phyloP scores from a whole-genome alignment of 1,140 invertebrate genomes.

The Achatina immaculata region DNA sequence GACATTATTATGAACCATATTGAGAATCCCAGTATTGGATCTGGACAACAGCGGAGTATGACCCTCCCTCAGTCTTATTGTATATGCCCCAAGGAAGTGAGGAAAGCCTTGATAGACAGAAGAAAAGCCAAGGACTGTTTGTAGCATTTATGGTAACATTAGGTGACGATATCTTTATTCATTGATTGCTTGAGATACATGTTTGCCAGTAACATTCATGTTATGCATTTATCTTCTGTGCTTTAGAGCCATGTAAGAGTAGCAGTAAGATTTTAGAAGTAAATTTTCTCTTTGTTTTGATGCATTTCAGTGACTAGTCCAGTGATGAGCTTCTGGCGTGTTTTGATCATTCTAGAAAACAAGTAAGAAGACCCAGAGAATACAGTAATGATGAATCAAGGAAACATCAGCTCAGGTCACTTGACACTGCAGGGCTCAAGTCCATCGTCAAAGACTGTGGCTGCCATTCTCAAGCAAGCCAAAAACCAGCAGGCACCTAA shows the following conservation, averaged over 20 bases:
- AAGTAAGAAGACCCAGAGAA: background rate
- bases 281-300: background rate
- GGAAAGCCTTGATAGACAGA: too few species aligned
- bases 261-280: background rate
- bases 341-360: too few species aligned
- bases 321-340: background rate
- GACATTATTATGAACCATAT: too few species aligned
- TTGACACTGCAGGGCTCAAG: background rate
- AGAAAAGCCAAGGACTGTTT: too few species aligned
- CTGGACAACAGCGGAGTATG: too few species aligned
- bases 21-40: too few species aligned
- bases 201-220: too few species aligned
- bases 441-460: slow-evolving; percentile 33
- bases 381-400: slow-evolving; percentile 17
- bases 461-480: slow-evolving; percentile 26
- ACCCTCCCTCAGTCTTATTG: too few species aligned
- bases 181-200: background rate
- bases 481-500: background rate
- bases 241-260: background rate
- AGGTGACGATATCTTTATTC: background rate
- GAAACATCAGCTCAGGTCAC: background rate
- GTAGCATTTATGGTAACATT: too few species aligned
- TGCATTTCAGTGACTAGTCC: background rate
- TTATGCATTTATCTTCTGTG: background rate
- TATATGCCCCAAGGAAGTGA: too few species aligned